Base-by-base conservation (phyloP, 2,888 invertebrate species). In the Salticus scenicus region DNA sequence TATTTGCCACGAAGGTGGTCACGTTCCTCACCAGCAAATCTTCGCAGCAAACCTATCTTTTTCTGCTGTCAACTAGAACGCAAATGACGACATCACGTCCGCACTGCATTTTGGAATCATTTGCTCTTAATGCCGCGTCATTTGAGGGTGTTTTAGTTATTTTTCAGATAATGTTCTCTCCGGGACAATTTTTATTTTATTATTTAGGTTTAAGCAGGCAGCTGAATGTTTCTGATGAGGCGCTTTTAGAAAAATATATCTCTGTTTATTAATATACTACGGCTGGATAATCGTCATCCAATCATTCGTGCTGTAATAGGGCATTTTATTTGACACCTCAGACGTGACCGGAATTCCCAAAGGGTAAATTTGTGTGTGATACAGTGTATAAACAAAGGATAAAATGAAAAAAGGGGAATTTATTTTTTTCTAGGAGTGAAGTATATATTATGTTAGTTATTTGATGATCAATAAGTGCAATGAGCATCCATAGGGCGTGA, bases 1-100 rank as follows among this genome's bases (percentile, higher is more conserved):
- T 37, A 10, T 37, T 37, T 57, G 2, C 57, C 57, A 57, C 57
- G 24, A 47, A 47, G n/a, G n/a, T 17, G 2, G 20, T 57, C 57
- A 57, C 57, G 57, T 57, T 4, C 12, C 57, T 1, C 2, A 4
- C 24, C 57, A 5, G 24, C 57, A 57, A 57, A 57, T 57, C 57
- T 57, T 24, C 5, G 24, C 8, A 57, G 24, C 20, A 57, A 57
- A 57, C 57, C 57, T 12, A 1, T 24, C 5, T 24, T 57, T 24
- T 24, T 47, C 42, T 2, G 17, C 57, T 24, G 20, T 24, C 57
- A 47, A 47, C 47, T 37, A 12, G 42, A 28, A 51, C 47, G 72
- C 41, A 74, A 81, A 81, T 81, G 57, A 81, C 75, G 75, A 75
- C 63, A 75, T 81, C 81, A 81, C 80, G 80, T 81, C n/a, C 30